These are phyloP conservation scores for Antennarius maculatus DNA, from an alignment of 2,797 vertebrate genomes.

Conservation along the genomic window DNA sequence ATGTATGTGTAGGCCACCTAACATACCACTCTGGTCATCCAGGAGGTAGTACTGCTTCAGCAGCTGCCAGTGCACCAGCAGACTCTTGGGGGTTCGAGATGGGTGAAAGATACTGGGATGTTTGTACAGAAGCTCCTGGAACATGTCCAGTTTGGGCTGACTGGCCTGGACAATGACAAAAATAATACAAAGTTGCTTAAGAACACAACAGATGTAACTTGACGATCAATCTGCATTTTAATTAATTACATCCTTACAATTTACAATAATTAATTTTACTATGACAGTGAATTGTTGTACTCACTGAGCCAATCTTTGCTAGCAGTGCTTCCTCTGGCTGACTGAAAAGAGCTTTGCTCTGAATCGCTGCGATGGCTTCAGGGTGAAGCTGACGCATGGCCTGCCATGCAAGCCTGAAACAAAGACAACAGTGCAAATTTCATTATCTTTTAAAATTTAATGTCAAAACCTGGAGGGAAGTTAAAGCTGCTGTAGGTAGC, in stretches of 20 bases:
- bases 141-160: slow-evolving; percentile 92
- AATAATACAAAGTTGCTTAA: slow-evolving; percentile 4
- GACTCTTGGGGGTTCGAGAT: slow-evolving; percentile 90
- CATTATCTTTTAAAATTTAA: neutral
- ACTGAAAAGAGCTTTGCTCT: slow-evolving; percentile 96
- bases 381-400: slow-evolving; percentile 97
- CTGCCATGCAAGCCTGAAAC: slow-evolving; percentile 88
- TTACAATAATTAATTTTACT: neutral
- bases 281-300: slow-evolving; percentile 29
- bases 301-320: slow-evolving; percentile 90
- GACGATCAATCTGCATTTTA: neutral
- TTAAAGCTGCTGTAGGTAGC: neutral
- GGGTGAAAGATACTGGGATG: slow-evolving; percentile 92
- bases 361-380: slow-evolving; percentile 93
- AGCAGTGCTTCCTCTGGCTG: slow-evolving; percentile 91
- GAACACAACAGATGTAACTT: neutral
- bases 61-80: slow-evolving; percentile 96
- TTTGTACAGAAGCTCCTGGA: slow-evolving; percentile 92
- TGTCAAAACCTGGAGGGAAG: neutral
- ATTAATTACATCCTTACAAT: neutral
- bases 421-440: slow-evolving; percentile 4
- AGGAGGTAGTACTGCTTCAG: slow-evolving; percentile 96
- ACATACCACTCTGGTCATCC: slow-evolving; percentile 93
- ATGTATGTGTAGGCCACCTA: neutral
- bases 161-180: slow-evolving; percentile 82